phyloP scores from a whole-genome alignment of 1,140 invertebrate genomes.

The Heterodera schachtii region DNA sequence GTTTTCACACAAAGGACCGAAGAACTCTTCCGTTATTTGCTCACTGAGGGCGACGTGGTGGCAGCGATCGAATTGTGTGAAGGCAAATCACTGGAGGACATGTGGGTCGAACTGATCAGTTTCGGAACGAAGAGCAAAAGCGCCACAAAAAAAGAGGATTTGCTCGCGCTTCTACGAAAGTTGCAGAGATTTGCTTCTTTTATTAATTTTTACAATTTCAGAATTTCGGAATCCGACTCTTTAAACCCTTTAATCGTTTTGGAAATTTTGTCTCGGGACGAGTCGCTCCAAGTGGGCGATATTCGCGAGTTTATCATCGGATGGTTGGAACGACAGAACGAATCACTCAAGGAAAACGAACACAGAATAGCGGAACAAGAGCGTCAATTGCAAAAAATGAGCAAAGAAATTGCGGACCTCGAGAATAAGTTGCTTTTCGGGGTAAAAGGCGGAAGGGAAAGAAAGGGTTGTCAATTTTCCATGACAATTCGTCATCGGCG shows the following conservation, averaged over 20 bases:
- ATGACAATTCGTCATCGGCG: too few relatives aligned
- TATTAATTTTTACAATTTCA: conserved; percentile 26
- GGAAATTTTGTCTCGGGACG: conserved; percentile 57
- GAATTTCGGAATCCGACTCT: conserved; percentile 42
- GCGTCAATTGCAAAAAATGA: conserved; percentile 35
- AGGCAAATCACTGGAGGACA: conserved; percentile 42
- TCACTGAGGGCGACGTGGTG: conserved; percentile 55
- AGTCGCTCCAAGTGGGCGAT: conserved; percentile 48
- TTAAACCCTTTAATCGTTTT: conserved; percentile 61
- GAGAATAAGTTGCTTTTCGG: conserved; percentile 37
- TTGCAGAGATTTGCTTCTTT: conserved; percentile 25
- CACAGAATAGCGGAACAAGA: conserved; percentile 43
- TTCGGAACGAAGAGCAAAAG: conserved; percentile 47
- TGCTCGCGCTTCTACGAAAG: conserved; percentile 46
- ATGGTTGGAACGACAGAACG: conserved; percentile 57
- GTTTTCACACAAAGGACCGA: conserved; percentile 31
- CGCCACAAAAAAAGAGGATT: conserved; percentile 31
- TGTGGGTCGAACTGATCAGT: conserved; percentile 59
- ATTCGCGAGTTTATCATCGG: conserved; percentile 53
- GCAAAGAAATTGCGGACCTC: conserved; percentile 55
- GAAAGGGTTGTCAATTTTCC: too few relatives aligned
- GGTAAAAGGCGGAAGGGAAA: too few relatives aligned
- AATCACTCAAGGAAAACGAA: conserved; percentile 46
- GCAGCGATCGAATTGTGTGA: conserved; percentile 56
- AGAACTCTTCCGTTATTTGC: conserved; percentile 53